These are phyloP conservation scores for Amaurobius ferox DNA, from an alignment of 2,888 invertebrate species.

Conservation along the genomic window DNA sequence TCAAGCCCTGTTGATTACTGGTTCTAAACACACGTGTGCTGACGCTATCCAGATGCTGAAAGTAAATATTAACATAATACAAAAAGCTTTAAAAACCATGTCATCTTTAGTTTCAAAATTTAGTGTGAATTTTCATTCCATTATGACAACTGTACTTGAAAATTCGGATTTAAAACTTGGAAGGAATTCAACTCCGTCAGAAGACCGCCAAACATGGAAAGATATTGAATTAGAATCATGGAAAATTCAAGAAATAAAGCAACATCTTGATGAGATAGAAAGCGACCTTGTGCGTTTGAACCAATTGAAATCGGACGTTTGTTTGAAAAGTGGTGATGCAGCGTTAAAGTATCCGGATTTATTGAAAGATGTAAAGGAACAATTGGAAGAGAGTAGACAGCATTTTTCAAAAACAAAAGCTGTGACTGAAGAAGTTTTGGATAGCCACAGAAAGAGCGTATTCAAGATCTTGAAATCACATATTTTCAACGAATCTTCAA, in stretches of 20 bases:
- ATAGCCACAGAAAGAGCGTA: background rate
- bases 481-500: too few species aligned
- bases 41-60: background rate
- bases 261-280: background rate
- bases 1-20: background rate
- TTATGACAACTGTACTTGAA: background rate
- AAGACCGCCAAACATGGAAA: constrained; percentile 11
- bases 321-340: background rate
- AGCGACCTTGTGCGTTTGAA: too few species aligned
- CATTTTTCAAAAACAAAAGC: background rate
- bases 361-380: background rate
- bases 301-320: background rate
- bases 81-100: background rate
- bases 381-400: background rate
- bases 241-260: constrained; percentile 1
- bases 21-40: background rate
- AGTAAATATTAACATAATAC: background rate
- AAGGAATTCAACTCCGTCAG: background rate
- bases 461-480: background rate
- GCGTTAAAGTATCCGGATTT: background rate
- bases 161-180: background rate
- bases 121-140: background rate
- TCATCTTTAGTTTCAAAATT: background rate
- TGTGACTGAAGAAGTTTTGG: background rate
- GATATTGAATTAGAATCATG: background rate